A percentile compares a stretch with the other conserved stretches of the same genome.
These are phyloP conservation scores for Ondatra zibethicus DNA, from an alignment of 2,113 vertebrate species.

Conservation along the genomic window DNA sequence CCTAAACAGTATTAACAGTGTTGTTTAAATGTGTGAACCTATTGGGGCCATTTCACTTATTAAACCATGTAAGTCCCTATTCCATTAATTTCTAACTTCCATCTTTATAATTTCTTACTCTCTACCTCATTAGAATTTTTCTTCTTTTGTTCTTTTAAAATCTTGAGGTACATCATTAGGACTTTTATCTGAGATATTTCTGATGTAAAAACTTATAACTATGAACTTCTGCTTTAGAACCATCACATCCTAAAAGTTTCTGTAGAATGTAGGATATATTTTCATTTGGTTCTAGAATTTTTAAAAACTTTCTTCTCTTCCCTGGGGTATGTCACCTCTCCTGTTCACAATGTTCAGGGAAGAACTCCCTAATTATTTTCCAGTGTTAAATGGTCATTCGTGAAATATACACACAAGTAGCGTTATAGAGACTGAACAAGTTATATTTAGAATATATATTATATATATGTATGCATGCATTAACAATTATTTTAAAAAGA, in stretches of 20 bases:
- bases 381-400: no score
- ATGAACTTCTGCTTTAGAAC: not conserved
- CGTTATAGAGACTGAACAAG: no score
- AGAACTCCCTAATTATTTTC: not conserved
- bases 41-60: not conserved
- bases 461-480: no score
- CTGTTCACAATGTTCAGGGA: not conserved
- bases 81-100: not conserved
- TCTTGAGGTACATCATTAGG: not conserved
- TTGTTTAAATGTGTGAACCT: not conserved
- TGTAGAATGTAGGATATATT: not conserved
- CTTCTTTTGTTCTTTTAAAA: not conserved
- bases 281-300: not conserved
- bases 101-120: not conserved
- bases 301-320: not conserved
- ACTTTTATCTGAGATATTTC: not conserved
- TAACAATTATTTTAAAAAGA: no score
- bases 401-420: no score
- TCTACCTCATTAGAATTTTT: not conserved
- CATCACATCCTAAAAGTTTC: not conserved
- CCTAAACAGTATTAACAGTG: not conserved
- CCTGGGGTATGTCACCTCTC: not conserved
- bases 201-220: not conserved
- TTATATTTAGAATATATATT: no score
- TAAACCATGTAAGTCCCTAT: not conserved